Percentiles rank a stretch among this genome's conserved stretches.
Evolutionary conservation across 2,113 vertebrate genomes (phyloP).

Genomic region (Plotosus lineatus): DNA sequence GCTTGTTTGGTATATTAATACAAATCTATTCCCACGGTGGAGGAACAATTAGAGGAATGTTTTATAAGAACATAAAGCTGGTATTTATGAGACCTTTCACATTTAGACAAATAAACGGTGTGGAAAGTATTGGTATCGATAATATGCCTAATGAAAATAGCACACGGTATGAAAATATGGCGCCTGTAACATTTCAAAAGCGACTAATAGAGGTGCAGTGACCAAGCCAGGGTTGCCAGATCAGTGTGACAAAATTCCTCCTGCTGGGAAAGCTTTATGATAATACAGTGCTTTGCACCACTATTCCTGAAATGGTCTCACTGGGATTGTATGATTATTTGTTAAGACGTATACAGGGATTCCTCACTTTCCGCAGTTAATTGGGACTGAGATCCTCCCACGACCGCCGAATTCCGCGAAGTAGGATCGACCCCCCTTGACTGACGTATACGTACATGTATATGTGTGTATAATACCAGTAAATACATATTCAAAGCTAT

Average conservation of each 20-base stretch:
- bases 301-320: not conserved
- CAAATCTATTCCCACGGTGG: not conserved
- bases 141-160: not conserved
- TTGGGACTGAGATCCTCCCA: too few relatives aligned
- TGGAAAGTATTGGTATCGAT: not conserved
- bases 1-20: not conserved
- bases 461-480: too few relatives aligned
- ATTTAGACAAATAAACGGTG: not conserved
- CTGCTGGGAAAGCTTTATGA: not conserved
- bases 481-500: too few relatives aligned
- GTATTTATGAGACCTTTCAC: not conserved
- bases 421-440: too few relatives aligned
- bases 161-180: not conserved
- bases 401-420: too few relatives aligned
- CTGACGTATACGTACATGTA: too few relatives aligned
- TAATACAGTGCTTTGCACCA: not conserved
- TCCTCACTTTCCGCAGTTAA: too few relatives aligned
- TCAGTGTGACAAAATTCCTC: not conserved
- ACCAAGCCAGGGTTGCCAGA: not conserved
- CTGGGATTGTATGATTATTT: too few relatives aligned
- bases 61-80: not conserved
- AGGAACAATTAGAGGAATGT: not conserved
- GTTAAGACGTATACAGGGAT: too few relatives aligned
- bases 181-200: not conserved
- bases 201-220: too few relatives aligned